phyloP scores from a whole-genome alignment of 2,113 vertebrate genomes.

The Murina feae region DNA sequence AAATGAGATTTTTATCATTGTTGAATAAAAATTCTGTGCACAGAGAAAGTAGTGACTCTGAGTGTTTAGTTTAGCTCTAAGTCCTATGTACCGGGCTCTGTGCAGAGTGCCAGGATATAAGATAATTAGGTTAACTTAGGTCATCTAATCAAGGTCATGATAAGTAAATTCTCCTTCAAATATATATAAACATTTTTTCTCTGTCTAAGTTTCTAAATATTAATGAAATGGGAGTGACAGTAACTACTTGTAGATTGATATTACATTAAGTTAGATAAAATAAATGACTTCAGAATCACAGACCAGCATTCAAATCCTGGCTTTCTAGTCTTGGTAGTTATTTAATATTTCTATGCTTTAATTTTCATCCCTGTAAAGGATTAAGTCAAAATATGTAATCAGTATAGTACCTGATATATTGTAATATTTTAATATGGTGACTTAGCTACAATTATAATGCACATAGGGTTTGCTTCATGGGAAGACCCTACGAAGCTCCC shows the following conservation, averaged over 20 bases:
- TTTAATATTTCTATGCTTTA: neutral
- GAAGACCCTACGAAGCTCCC: neutral
- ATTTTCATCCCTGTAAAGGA: neutral
- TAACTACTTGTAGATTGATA: neutral
- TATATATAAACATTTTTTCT: neutral
- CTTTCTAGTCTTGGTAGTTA: neutral
- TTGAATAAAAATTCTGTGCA: constrained; percentile 17
- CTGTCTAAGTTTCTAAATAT: neutral
- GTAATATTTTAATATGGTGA: neutral
- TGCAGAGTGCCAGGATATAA: neutral
- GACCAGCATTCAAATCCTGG: neutral
- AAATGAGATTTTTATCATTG: constrained; percentile 11
- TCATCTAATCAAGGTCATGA: neutral
- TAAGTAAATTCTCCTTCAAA: neutral
- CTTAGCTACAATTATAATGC: neutral
- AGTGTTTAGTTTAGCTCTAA: neutral
- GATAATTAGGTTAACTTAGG: neutral
- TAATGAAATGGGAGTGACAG: neutral
- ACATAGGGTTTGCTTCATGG: neutral
- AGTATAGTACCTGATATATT: no score
- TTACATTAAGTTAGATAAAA: neutral
- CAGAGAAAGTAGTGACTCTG: neutral
- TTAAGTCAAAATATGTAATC: neutral
- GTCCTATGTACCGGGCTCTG: neutral
- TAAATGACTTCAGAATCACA: neutral